Base-by-base conservation (phyloP, 2,113 vertebrate species). In the Lasiurus cinereus region DNA sequence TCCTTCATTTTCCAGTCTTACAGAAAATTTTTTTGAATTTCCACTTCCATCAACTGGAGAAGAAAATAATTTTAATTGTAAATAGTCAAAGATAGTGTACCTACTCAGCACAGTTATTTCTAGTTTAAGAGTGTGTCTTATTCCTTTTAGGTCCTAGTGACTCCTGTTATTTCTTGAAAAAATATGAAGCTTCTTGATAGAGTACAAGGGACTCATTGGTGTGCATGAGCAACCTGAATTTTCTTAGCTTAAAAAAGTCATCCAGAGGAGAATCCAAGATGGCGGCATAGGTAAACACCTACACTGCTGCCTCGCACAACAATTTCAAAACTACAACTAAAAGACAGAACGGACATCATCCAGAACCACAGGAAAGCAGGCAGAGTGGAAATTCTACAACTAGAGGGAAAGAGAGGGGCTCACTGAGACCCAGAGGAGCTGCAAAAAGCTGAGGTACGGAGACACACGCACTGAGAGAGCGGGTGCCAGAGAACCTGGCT, bases 1-100 rank as follows among this genome's bases (percentile, higher is more conserved):
- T 33, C n/a, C n/a, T 29, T 91, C 21, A 87, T 93, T 94, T 90
- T 90, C 14, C 21, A 90, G 46, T 72, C 87, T 78, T 94, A 19
- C 13, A 66, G 43, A 90, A 84, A 84, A 29, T 66, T 83, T 56
- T 82, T 83, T 86, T 82, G 31, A 92, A 92, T 59, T 88, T 69
- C 24, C 36, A 91, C 5, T 91, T 91, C 27, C 15, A 84, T 11
- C 48, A 12, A 5, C 62, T 70, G 33, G 46, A 92, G 39, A 90
- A 90, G 69, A 83, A 83, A 85, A 36, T 84, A 92, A 80, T 94
- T 22, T 76, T 77, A 36, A 36, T 69, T 88, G 72, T 64, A 48
- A 72, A 64, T 77, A 79, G 83, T 91, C 43, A 96, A 78, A 72
- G n/a, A 27, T 56, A 93, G 12, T 43, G 88, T 82, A 48, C 33